Base-by-base conservation (phyloP, 37 sponge, comb jelly and placozoan species). In the Chondrilla cf. caribensis region DNA sequence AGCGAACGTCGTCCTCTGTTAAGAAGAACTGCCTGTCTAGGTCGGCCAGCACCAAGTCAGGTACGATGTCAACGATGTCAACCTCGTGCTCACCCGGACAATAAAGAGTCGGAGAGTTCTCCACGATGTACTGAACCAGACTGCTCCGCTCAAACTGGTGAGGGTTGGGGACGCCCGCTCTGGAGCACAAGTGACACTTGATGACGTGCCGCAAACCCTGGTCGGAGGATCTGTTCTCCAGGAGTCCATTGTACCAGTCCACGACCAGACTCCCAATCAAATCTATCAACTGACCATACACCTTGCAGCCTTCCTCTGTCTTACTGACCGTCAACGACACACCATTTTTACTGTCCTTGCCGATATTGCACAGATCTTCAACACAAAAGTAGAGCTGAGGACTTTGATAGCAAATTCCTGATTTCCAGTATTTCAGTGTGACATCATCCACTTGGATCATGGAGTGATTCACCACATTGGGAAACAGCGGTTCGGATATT, bases 181-280 rank as follows among this genome's bases (percentile, higher is more conserved):
- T 43, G 1, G 41, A 33, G 71, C 92, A 91, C 72, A 77, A 80
- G 35, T 37, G 66, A 72, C 92, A 91, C 18, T 82, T 82, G 2
- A 79, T 59, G 26, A 51, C 57, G 32, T 89, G 89, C 24, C 81
- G 58, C 6, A 86, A 71, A 39, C 81, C 81, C 31, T 38, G 35
- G 5, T 25, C 28, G 3, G 6, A 7, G 25, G 8, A 19, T 40
- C 15, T 39, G 44, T 15, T 22, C 41, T 73, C 25, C 21, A 42
- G 38, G 0, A 86, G 75, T 0, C 90, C 90, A 54, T 83, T 86
- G 62, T 84, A 90, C 90, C 90, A 90, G 26, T 86, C 87, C 19
- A 35, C 55, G 0, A 86, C 54, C 39, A 90, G 81, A 0, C n/a
- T 31, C 0, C 32, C 28, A 6, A 86, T 60, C 9, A 82, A 24